These are phyloP conservation scores for Neocloeon triangulifer DNA, from an alignment of 1,140 invertebrate genomes.

Conservation along the genomic window DNA sequence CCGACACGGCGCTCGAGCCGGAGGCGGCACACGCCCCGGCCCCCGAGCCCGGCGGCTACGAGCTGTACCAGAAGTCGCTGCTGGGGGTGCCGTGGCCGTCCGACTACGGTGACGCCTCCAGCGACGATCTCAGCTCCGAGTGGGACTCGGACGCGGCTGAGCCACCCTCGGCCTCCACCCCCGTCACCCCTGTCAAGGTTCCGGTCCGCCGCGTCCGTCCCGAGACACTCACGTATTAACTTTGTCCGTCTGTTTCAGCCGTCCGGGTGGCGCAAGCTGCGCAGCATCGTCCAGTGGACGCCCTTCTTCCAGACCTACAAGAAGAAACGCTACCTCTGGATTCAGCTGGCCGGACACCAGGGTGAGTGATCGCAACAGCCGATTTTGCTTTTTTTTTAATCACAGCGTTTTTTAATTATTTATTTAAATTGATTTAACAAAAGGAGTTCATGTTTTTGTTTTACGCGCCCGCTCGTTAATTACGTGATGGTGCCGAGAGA, in stretches of 20 bases:
- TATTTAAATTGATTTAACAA: not conserved
- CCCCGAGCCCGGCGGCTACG: conserved; percentile 32
- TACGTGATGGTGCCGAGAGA: no score
- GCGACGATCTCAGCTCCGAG: conserved; percentile 70
- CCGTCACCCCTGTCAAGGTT: conserved; percentile 13
- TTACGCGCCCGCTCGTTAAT: no score
- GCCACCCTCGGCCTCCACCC: conserved; percentile 3
- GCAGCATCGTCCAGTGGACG: conserved; percentile 86
- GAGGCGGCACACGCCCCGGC: conserved; percentile 13
- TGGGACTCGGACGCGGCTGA: conserved; percentile 59
- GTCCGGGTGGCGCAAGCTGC: conserved; percentile 77
- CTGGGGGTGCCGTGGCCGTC: conserved; percentile 40
- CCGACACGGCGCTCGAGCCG: conserved; percentile 4
- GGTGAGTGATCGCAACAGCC: conserved; percentile 29
- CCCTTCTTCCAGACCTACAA: conserved; percentile 93
- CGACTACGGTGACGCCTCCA: conserved; percentile 64
- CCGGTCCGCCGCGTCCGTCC: conserved; percentile 17
- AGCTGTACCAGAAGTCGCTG: conserved; percentile 51
- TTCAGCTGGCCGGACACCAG: conserved; percentile 80
- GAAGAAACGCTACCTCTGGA: conserved; percentile 87
- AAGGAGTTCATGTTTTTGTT: no score
- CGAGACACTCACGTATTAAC: no score
- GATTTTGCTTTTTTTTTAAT: not conserved
- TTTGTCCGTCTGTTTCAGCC: conserved; percentile 36
- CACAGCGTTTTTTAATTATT: not conserved